Evolutionary conservation across 2,888 invertebrate genomes (phyloP), one percentile per base, ranked within the genome.

Genomic region (Drosophila austrosaltans): DNA sequence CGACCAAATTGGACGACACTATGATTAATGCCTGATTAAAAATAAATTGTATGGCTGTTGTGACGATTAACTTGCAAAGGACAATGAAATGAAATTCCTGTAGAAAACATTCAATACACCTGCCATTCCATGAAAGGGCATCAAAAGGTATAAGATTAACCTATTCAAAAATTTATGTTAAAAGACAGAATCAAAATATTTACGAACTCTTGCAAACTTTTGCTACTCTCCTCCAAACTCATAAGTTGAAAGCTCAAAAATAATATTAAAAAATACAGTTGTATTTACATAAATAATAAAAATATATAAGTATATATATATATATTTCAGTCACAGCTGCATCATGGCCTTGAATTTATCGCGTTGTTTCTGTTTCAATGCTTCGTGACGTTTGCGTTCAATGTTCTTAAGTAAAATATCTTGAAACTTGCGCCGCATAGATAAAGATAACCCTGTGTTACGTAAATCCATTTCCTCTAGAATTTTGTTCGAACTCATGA

Each of bases 401-500:
- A 57, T 32, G 69, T 89, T 90, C 62, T 75, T 75, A 0, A 80
- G 48, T 0, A 92, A 66, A 66, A 91, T 71, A 3, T 84, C 78
- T 25, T 87, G 87, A n/a, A 92, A 90, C 62, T 87, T 83, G 30
- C 86, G 82, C 4, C 89, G 85, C 66, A 84, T 73, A 2, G 80
- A 74, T n/a, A 89, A 62, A 0, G 90, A 77, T 0, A 92, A 77
- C 5, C 90, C 91, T 8, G 92, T 90, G 65, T 92, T 92, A 10
- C 92, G 82, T 3, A 92, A 61, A 69, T 92, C 91, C 59, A 92
- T 63, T 2, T 67, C 67, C 30, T 85, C 86, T 22, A 92, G 60
- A 2, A 72, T 71, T 60, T 89, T 89, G 69, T 92, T 92, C 25
- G 89, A 89, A 28, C 86, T 82, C n/a, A 92, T 82, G 1, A 91